Percentiles rank a stretch among this genome's conserved stretches.
Evolutionary conservation across 2,113 vertebrate species (phyloP).

Genomic region (Oncorhynchus gorbuscha): DNA sequence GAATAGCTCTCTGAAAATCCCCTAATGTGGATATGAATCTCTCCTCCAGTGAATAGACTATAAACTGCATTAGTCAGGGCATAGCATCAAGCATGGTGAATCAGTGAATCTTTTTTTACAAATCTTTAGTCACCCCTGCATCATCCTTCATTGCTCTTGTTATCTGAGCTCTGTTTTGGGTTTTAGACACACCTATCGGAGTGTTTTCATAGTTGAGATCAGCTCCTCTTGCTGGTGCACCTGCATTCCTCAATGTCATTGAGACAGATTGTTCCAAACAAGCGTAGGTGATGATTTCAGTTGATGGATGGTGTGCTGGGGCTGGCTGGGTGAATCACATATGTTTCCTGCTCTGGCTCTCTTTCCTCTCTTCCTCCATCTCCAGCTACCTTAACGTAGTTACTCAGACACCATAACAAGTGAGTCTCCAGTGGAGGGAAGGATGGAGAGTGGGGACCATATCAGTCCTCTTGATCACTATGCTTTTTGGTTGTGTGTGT

Average conservation of each 20-base stretch:
- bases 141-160: neutral
- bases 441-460: neutral
- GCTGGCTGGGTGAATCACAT: conserved; percentile 51
- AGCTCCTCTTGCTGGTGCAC: conserved; percentile 18
- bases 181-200: neutral
- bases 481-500: neutral
- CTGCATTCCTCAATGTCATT: conserved; percentile 36
- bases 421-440: too few species aligned
- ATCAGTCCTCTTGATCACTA: too few species aligned
- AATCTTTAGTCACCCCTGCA: too few species aligned
- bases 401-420: conserved; percentile 9
- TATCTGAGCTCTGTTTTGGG: neutral
- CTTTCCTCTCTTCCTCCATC: conserved; percentile 28
- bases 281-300: conserved; percentile 27
- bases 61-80: neutral
- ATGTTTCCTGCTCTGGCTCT: conserved; percentile 36
- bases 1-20: neutral
- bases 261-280: conserved; percentile 30
- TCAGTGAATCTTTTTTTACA: neutral
- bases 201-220: conserved; percentile 26
- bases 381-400: conserved; percentile 21
- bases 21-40: neutral
- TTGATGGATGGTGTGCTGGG: conserved; percentile 51
- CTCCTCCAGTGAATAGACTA: neutral
- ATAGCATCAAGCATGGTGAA: neutral